Evolutionary conservation across 2,113 vertebrate genomes (phyloP), one percentile per base, ranked within the genome.

Genomic region (Epinephelus lanceolatus): DNA sequence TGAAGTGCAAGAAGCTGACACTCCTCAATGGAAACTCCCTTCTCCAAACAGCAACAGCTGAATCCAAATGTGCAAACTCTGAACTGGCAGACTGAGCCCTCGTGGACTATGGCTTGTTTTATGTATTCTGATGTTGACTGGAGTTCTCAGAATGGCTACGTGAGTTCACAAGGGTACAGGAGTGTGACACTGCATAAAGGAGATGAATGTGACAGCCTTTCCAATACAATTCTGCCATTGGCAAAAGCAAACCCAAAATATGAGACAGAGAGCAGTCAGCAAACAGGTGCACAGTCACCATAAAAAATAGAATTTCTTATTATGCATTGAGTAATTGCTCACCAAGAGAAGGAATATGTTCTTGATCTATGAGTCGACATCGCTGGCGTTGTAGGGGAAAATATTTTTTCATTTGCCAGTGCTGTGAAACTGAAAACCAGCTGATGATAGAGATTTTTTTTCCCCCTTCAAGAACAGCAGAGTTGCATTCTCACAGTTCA

Each of bases 101-200:
- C 2, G 9, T 57, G 13, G 51, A 27, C 71, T 21, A 0, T 27
- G 55, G 62, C 53, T 25, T 33, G 6, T 47, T 78, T 88, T 78
- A 42, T 85, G 65, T 71, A 90, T 90, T 88, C 90, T 72, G 69
- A 85, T 82, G 86, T 73, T 67, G 85, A 86, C 83, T 73, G 49
- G 53, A 77, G 69, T 76, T 78, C 68, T 81, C 75, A 68, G 84
- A 83, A 71, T 49, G 73, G 47, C 70, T 81, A 19, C 8, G 66
- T 65, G 86, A 76, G 81, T 83, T 88, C 79, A 75, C 60, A 76
- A 37, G 71, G 71, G 72, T 68, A 79, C 78, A 78, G 13, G 2
- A 51, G 42, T 76, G 71, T 57, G 25, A 80, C 81, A 76, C 71
- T 42, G 76, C 76, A 69, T 78, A 75, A 62, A 85, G 60, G 47